These are phyloP conservation scores for Drosophila parabipectinata DNA, from an alignment of 1,140 invertebrate genomes.

Conservation along the genomic window DNA sequence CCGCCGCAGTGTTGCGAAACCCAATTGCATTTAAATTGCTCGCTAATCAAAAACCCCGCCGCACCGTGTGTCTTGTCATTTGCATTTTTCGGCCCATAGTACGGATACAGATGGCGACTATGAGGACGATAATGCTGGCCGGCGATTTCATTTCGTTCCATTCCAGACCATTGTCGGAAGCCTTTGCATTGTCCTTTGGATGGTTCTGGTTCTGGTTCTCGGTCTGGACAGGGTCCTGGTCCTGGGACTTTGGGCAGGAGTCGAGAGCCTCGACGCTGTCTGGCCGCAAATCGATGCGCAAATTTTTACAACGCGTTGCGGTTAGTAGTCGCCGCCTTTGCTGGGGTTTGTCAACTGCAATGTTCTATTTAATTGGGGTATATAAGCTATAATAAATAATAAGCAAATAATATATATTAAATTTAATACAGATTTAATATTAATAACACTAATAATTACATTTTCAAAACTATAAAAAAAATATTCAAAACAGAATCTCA, in stretches of 20 bases:
- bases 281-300: constrained; percentile 79
- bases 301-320: constrained; percentile 74
- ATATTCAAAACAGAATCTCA: no score
- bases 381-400: constrained; percentile 1
- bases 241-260: constrained; percentile 9
- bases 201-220: constrained; percentile 15
- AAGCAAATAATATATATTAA: not conserved
- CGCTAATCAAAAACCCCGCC: constrained; percentile 66
- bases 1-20: constrained; percentile 26
- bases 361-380: not conserved
- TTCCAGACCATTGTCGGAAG: constrained; percentile 25
- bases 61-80: constrained; percentile 51
- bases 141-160: constrained; percentile 19
- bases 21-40: constrained; percentile 77
- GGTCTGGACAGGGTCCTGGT: constrained; percentile 11
- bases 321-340: constrained; percentile 54
- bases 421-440: not conserved
- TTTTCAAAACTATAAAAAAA: no score
- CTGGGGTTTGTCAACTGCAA: constrained; percentile 35
- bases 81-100: constrained; percentile 71
- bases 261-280: constrained; percentile 51
- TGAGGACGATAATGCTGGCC: constrained; percentile 41
- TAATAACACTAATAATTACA: no score
- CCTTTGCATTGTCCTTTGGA: constrained; percentile 42
- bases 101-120: constrained; percentile 36